phyloP scores from a whole-genome alignment of 2,113 vertebrate genomes.

The Microtus richardsoni region DNA sequence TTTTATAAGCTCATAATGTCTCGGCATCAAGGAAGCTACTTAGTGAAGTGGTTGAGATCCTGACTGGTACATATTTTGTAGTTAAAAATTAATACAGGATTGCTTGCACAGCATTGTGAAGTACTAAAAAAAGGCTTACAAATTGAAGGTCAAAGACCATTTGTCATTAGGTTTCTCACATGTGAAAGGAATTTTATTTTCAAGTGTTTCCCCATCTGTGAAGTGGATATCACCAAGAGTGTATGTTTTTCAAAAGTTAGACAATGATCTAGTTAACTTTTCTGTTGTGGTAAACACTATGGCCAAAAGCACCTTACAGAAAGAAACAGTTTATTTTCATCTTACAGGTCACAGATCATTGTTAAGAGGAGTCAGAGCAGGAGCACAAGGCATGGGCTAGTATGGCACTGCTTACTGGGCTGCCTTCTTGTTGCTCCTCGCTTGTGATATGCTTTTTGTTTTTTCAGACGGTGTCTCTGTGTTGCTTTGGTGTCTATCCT shows the following conservation, averaged over 20 bases:
- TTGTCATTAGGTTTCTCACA: conserved; percentile 34
- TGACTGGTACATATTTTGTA: conserved; percentile 55
- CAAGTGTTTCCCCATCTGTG: conserved; percentile 21
- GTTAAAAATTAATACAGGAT: conserved; percentile 22
- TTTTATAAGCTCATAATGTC: conserved; percentile 57
- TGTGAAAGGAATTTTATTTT: conserved; percentile 24
- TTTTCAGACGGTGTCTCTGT: too few species aligned
- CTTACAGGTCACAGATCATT: too few species aligned
- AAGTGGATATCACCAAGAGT: background rate
- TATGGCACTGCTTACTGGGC: background rate
- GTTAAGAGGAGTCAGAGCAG: background rate
- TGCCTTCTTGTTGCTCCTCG: too few species aligned
- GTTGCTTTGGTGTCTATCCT: too few species aligned
- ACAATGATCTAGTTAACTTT: background rate
- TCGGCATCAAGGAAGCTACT: conserved; percentile 58
- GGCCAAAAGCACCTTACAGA: background rate
- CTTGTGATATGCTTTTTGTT: background rate
- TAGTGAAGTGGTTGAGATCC: conserved; percentile 42
- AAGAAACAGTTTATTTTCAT: background rate
- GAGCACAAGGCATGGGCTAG: background rate
- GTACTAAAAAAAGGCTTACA: background rate
- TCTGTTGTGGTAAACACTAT: background rate
- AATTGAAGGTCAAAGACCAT: background rate
- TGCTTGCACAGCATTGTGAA: conserved; percentile 1
- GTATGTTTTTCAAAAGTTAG: conserved; percentile 15